These are phyloP conservation scores for Apogon hyalosoma DNA, from an alignment of 2,797 vertebrate genomes.

Conservation along the genomic window DNA sequence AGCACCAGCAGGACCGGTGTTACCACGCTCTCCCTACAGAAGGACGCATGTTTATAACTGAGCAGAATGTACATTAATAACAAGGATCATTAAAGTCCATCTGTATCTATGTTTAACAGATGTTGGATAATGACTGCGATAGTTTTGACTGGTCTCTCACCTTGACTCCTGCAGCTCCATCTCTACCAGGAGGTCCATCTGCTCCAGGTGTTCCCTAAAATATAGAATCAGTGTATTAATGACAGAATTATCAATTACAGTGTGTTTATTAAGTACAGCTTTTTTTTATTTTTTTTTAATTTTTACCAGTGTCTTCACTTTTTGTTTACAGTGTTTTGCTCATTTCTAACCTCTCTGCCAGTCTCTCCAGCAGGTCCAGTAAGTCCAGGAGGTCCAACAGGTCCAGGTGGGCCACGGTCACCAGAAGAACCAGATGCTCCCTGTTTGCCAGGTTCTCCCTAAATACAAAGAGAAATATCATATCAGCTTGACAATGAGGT, in stretches of 20 bases:
- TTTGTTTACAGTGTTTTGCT: conserved; percentile 15
- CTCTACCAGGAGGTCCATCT: conserved; percentile 95
- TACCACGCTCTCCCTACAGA: conserved; percentile 94
- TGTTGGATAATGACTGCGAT: conserved; percentile 4
- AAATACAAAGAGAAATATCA: conserved; percentile 29
- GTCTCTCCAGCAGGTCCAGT: conserved; percentile 92
- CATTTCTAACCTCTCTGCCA: conserved; percentile 90
- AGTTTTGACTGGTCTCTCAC: conserved; percentile 73
- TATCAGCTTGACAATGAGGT: too few species aligned
- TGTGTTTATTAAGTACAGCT: background rate
- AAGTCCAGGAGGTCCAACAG: conserved; percentile 94
- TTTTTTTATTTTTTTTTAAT: too few species aligned
- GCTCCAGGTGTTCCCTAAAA: conserved; percentile 91
- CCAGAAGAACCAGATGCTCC: conserved; percentile 88
- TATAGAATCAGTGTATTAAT: conserved; percentile 14
- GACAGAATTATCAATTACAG: background rate
- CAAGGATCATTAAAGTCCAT: too few species aligned
- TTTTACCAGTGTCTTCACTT: background rate
- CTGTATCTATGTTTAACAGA: background rate
- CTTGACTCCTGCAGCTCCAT: conserved; percentile 92
- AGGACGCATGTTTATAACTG: conserved; percentile 44
- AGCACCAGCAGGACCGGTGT: conserved; percentile 90
- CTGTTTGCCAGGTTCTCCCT: conserved; percentile 98
- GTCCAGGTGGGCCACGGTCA: conserved; percentile 94
- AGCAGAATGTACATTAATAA: background rate